Conservation (phyloP, 2,888 invertebrate species). For the Caradrina kadenii region DNA sequence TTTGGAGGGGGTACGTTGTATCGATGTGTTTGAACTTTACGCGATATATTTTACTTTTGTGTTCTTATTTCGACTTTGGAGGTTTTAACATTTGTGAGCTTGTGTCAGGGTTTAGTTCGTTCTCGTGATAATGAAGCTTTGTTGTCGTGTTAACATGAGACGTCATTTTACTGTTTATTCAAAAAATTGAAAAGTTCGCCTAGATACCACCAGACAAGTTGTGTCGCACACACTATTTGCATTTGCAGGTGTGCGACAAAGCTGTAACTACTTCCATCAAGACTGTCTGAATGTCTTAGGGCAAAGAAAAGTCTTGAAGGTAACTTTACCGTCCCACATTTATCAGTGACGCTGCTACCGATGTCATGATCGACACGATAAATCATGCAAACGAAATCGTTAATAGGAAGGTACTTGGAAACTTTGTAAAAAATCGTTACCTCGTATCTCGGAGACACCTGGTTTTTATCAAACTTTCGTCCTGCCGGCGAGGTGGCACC, state of each 20-base stretch:
- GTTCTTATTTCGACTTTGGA: constrained; percentile 30
- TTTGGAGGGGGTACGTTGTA: constrained; percentile 29
- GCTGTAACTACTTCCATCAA: neutral
- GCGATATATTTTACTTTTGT: constrained; percentile 10
- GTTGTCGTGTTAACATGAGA: neutral
- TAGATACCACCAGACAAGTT: too few relatives aligned
- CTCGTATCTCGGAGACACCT: constrained; percentile 44
- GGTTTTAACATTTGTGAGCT: constrained; percentile 2
- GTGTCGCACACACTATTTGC: too few relatives aligned
- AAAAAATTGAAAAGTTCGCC: too few relatives aligned
- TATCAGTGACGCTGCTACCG: constrained; percentile 21
- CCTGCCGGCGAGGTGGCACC: constrained; percentile 12
- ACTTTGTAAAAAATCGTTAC: constrained; percentile 60
- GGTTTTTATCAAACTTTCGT: constrained; percentile 51
- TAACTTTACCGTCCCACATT: constrained; percentile 3
- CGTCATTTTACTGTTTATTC: constrained; percentile 14
- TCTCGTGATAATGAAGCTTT: neutral
- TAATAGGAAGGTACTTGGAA: constrained; percentile 50
- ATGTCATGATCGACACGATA: constrained; percentile 37
- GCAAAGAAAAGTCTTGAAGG: neutral
- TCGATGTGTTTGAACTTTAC: constrained; percentile 32
- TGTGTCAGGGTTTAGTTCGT: neutral
- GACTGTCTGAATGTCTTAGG: neutral
- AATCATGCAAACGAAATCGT: constrained; percentile 55
- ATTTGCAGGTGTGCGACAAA: neutral